Evolutionary conservation across 2,888 invertebrate species (phyloP).

Genomic region (Leptinotarsa peninsularis): DNA sequence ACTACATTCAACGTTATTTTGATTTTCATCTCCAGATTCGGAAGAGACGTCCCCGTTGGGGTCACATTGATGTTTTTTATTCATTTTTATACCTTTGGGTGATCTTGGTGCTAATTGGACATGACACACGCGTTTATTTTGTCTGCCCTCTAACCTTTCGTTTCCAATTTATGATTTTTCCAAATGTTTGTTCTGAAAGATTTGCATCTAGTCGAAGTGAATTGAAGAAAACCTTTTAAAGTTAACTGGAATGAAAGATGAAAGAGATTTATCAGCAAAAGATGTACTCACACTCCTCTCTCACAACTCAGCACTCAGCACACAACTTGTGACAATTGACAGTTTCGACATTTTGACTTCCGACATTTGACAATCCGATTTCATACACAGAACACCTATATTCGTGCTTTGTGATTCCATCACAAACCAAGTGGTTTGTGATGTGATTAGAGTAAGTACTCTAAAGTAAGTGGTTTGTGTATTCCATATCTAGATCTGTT

Average conservation of each 20-base stretch:
- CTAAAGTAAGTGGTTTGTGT: no score
- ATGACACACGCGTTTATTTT: constrained; percentile 34
- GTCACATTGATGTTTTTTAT: constrained; percentile 79
- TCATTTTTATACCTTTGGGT: constrained; percentile 67
- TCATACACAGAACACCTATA: no score
- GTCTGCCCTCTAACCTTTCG: constrained; percentile 16
- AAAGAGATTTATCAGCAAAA: constrained; percentile 3
- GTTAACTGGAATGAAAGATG: not conserved
- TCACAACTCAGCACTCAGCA: constrained; percentile 5
- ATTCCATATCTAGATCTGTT: no score
- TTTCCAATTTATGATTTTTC: not conserved
- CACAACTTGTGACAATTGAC: no score
- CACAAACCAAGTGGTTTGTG: no score
- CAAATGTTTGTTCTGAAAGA: not conserved
- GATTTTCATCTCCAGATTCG: constrained; percentile 78
- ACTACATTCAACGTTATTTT: constrained; percentile 73
- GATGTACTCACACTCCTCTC: not conserved
- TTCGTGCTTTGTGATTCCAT: no score
- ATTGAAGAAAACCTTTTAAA: not conserved
- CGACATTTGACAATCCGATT: no score
- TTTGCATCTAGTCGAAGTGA: not conserved
- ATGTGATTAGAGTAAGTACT: no score
- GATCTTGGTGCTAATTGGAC: constrained; percentile 38
- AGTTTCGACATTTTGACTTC: no score
- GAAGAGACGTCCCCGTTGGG: constrained; percentile 76